Evolutionary conservation across 2,797 vertebrate genomes (phyloP).

Genomic region (Peromyscus attwateri): DNA sequence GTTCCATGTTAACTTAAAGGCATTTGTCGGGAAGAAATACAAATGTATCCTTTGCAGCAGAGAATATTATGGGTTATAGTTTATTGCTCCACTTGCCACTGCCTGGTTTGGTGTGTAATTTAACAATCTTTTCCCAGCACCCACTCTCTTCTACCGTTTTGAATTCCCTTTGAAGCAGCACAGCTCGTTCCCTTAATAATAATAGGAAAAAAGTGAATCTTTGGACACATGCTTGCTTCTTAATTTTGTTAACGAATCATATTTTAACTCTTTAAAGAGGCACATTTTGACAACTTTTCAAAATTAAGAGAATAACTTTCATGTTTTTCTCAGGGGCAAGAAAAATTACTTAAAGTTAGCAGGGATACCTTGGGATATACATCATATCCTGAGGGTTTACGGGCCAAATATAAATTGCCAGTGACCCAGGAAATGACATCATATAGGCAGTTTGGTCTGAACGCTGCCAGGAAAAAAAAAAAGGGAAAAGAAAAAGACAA

Average conservation of each 20-base stretch:
- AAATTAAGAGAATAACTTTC: constrained; percentile 3
- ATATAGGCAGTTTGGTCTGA: neutral
- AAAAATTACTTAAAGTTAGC: constrained; percentile 42
- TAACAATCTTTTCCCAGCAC: neutral
- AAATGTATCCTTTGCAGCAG: neutral
- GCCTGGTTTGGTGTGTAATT: neutral
- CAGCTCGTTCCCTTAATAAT: neutral
- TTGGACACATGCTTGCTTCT: neutral
- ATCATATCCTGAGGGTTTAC: neutral
- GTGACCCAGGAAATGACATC: neutral
- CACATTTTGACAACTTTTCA: constrained; percentile 41
- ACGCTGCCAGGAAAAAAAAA: neutral
- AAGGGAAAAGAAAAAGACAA: neutral
- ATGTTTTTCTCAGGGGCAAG: constrained; percentile 32
- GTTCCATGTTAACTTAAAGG: constrained; percentile 3
- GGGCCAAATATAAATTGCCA: constrained; percentile 10
- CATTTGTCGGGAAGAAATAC: constrained; percentile 38
- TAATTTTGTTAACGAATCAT: neutral
- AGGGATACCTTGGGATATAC: neutral
- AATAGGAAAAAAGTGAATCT: neutral
- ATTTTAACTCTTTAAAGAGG: constrained; percentile 13
- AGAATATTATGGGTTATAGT: neutral
- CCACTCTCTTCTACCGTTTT: neutral
- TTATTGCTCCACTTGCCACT: neutral
- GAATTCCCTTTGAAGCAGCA: constrained; percentile 6